phyloP scores from a whole-genome alignment of 2,113 vertebrate genomes.

The Channa argus region DNA sequence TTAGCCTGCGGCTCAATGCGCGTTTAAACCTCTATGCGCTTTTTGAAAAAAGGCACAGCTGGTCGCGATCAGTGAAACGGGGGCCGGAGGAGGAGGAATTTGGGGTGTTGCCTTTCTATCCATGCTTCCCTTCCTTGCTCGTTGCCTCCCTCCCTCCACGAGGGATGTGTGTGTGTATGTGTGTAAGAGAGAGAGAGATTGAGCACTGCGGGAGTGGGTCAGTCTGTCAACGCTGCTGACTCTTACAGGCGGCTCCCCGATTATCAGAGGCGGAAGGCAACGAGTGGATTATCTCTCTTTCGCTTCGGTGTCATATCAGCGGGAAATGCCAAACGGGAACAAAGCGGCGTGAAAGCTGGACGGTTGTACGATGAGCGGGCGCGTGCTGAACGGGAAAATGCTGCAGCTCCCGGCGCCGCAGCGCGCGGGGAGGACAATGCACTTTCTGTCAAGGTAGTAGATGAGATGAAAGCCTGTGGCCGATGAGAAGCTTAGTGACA shows the following conservation, averaged over 20 bases:
- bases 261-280: constrained; percentile 37
- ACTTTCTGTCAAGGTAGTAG: constrained; percentile 85
- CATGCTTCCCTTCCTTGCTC: constrained; percentile 59
- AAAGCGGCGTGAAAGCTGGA: constrained; percentile 67
- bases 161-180: not conserved
- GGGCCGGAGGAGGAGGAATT: constrained; percentile 69
- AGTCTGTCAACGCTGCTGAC: constrained; percentile 69
- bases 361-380: constrained; percentile 81
- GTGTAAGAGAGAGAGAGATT: constrained; percentile 9
- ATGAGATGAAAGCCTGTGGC: constrained; percentile 27
- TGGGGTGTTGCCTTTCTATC: constrained; percentile 81
- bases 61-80: constrained; percentile 73
- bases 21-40: constrained; percentile 47
- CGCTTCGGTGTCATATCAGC: constrained; percentile 6
- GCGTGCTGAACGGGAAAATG: constrained; percentile 84
- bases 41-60: constrained; percentile 76
- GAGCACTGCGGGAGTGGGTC: constrained; percentile 72
- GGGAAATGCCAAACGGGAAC: constrained; percentile 70
- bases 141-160: constrained; percentile 1
- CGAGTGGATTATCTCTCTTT: constrained; percentile 17
- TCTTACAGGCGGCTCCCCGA: constrained; percentile 61
- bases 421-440: constrained; percentile 83
- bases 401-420: constrained; percentile 82
- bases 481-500: constrained; percentile 41
- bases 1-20: constrained; percentile 55